Conservation (phyloP, 2,888 invertebrate genomes). For the Kuschelorhynchus macadamiae region DNA sequence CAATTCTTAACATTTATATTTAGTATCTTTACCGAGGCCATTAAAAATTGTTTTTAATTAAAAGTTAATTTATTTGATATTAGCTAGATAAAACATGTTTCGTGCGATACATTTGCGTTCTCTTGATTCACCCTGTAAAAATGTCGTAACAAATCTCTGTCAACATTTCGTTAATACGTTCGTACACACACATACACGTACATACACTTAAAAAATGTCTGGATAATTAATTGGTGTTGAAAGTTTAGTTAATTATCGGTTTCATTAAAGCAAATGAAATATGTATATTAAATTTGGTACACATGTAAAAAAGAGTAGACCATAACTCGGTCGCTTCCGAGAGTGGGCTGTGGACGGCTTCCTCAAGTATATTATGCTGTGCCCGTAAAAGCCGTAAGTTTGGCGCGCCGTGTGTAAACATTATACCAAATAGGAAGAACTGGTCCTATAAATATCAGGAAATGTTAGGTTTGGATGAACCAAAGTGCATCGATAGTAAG, state of each 20-base stretch:
- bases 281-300: constrained; percentile 13
- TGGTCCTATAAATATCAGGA: too few species aligned
- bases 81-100: too few species aligned
- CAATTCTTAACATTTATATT: too few species aligned
- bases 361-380: constrained; percentile 11
- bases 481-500: constrained; percentile 1
- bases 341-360: constrained; percentile 15
- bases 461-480: constrained; percentile 1
- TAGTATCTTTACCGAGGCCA: too few species aligned
- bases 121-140: too few species aligned
- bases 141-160: constrained; percentile 12
- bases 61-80: too few species aligned
- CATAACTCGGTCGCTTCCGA: constrained; percentile 24
- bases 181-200: constrained; percentile 7
- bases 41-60: too few species aligned
- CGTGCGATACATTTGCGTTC: too few species aligned
- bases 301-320: constrained; percentile 5
- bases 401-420: constrained; percentile 19
- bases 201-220: constrained; percentile 11
- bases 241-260: constrained; percentile 16
- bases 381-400: constrained; percentile 6
- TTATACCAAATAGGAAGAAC: constrained; percentile 12
- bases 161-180: constrained; percentile 2
- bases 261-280: constrained; percentile 17
- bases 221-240: constrained; percentile 18